phyloP scores from a whole-genome alignment of 1,140 invertebrate genomes.

The Oryzaephilus surinamensis region DNA sequence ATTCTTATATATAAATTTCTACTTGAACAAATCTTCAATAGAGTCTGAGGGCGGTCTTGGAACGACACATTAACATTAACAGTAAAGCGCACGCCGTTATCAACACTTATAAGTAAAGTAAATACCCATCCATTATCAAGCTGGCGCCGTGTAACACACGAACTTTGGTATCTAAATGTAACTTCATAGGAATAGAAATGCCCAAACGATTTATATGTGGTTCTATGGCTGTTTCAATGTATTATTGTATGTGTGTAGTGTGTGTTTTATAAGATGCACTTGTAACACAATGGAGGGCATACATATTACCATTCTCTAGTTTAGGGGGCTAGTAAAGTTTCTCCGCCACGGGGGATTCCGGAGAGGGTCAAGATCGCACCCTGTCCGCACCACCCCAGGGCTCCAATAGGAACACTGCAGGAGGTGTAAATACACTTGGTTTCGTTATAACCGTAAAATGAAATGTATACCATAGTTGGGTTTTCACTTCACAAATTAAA shows the following conservation, averaged over 20 bases:
- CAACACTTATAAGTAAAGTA: slow-evolving; percentile 7
- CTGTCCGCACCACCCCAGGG: slow-evolving; percentile 13
- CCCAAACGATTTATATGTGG: too few relatives aligned
- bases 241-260: too few relatives aligned
- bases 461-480: too few relatives aligned
- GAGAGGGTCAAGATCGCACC: slow-evolving; percentile 11
- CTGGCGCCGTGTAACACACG: slow-evolving; percentile 3
- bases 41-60: slow-evolving; percentile 1
- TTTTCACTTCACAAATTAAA: slow-evolving; percentile 8
- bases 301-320: too few relatives aligned
- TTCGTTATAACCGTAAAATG: slow-evolving; percentile 9
- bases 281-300: too few relatives aligned
- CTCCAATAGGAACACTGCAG: slow-evolving; percentile 6
- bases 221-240: too few relatives aligned
- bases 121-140: slow-evolving; percentile 9
- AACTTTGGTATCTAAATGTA: slow-evolving; percentile 6
- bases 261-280: too few relatives aligned
- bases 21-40: too few relatives aligned
- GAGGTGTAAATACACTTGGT: slow-evolving; percentile 12
- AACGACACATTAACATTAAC: slow-evolving; percentile 9
- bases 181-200: too few relatives aligned
- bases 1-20: too few relatives aligned
- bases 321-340: too few relatives aligned
- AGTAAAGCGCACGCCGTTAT: slow-evolving; percentile 2
- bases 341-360: slow-evolving; percentile 6